A percentile compares a stretch with the other conserved stretches of the same genome.
Conservation (phyloP, 1,140 invertebrate genomes). For the Calycopis cecrops region DNA sequence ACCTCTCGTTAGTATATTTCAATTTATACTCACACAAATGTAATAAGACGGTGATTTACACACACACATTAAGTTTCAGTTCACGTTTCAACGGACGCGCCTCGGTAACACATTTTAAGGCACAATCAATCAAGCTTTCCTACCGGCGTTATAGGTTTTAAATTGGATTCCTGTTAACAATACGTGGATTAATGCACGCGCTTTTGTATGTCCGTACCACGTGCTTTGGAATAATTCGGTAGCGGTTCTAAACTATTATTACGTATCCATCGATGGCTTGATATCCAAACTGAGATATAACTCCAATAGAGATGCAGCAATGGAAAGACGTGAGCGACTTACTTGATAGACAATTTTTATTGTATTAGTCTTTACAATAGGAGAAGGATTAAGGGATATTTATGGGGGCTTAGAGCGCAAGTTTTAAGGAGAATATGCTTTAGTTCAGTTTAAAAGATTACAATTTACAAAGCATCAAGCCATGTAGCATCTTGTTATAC, state of each 20-base stretch:
- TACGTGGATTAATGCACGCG: conserved; percentile 54
- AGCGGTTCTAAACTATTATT: neutral
- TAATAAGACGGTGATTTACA: too few species aligned
- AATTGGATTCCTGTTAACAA: conserved; percentile 68
- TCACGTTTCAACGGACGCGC: conserved; percentile 17
- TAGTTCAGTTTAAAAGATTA: conserved; percentile 3
- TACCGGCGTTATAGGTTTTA: conserved; percentile 57
- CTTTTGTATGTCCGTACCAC: conserved; percentile 43
- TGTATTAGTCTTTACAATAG: conserved; percentile 37
- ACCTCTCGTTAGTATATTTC: too few species aligned
- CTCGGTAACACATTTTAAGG: conserved; percentile 43
- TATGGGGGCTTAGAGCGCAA: conserved; percentile 36
- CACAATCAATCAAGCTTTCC: conserved; percentile 66
- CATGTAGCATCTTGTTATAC: neutral
- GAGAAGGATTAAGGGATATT: conserved; percentile 53
- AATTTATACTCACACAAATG: too few species aligned
- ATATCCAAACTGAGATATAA: too few species aligned
- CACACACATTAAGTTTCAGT: conserved; percentile 2
- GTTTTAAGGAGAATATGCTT: conserved; percentile 3
- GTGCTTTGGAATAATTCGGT: neutral
- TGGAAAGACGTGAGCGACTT: too few species aligned
- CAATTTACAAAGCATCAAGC: neutral
- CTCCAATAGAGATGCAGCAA: too few species aligned
- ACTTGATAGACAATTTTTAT: neutral
- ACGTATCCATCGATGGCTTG: neutral